These are phyloP conservation scores for Tetrapedia diversipes DNA, from an alignment of 2,888 invertebrate genomes.

Conservation along the genomic window DNA sequence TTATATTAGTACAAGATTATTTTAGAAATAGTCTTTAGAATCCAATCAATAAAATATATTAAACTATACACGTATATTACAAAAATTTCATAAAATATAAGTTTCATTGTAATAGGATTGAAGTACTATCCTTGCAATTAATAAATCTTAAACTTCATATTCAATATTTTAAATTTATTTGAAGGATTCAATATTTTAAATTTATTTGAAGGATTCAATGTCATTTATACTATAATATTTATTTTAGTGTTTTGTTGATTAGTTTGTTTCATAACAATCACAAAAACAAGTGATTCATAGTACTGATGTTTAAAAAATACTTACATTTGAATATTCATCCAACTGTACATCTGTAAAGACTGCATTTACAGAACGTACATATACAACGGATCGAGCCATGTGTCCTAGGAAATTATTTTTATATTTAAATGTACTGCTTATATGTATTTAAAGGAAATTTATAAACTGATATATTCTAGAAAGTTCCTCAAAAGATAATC, in stretches of 20 bases:
- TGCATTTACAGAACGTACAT: conserved; percentile 50
- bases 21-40: neutral
- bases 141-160: neutral
- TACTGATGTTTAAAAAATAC: conserved; percentile 32
- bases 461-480: neutral
- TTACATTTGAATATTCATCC: conserved; percentile 27
- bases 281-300: neutral
- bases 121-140: neutral
- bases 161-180: neutral
- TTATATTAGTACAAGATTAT: too few species aligned
- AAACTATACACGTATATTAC: neutral
- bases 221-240: neutral
- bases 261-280: neutral
- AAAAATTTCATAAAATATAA: neutral
- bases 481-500: neutral
- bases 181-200: neutral
- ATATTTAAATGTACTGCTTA: neutral
- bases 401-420: conserved; percentile 8
- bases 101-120: fast-evolving
- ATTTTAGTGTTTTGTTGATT: too few species aligned
- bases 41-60: neutral
- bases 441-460: neutral
- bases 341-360: neutral
- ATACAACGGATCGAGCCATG: conserved; percentile 65
- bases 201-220: neutral